Conservation (phyloP, 2,888 invertebrate species). For the Melanotus villosus region DNA sequence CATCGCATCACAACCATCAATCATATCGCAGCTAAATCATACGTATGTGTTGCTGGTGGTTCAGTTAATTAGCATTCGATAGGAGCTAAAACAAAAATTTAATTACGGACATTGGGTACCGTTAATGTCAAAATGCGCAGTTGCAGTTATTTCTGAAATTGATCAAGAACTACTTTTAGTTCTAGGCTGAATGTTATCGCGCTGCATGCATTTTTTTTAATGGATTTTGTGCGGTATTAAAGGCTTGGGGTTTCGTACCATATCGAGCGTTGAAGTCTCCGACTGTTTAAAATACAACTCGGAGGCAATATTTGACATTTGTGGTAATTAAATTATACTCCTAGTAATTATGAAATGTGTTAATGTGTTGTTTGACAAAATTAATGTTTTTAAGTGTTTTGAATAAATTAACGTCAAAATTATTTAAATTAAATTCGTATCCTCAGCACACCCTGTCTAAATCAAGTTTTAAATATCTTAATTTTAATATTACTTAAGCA, state of each 20-base stretch:
- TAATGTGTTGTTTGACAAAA: no score
- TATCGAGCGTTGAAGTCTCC: no score
- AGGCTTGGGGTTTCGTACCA: background rate
- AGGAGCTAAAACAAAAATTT: slow-evolving; percentile 3
- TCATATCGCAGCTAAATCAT: slow-evolving; percentile 39
- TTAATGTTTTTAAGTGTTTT: no score
- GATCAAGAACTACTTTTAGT: background rate
- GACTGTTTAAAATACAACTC: no score
- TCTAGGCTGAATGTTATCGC: background rate
- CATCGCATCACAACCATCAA: slow-evolving; percentile 53
- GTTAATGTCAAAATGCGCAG: slow-evolving; percentile 3
- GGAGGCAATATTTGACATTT: no score
- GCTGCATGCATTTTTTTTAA: background rate
- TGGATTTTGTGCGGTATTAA: background rate
- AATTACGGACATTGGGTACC: background rate
- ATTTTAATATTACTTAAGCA: no score
- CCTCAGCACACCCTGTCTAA: no score
- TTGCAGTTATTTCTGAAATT: background rate
- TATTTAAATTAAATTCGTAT: no score
- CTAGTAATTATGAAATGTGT: no score
- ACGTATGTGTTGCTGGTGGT: background rate
- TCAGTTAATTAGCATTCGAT: slow-evolving; percentile 20
- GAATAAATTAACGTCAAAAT: no score
- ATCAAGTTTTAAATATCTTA: no score
- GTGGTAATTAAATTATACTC: no score